phyloP scores from a whole-genome alignment of 2,888 invertebrate species.

The Esperia sulphurella region DNA sequence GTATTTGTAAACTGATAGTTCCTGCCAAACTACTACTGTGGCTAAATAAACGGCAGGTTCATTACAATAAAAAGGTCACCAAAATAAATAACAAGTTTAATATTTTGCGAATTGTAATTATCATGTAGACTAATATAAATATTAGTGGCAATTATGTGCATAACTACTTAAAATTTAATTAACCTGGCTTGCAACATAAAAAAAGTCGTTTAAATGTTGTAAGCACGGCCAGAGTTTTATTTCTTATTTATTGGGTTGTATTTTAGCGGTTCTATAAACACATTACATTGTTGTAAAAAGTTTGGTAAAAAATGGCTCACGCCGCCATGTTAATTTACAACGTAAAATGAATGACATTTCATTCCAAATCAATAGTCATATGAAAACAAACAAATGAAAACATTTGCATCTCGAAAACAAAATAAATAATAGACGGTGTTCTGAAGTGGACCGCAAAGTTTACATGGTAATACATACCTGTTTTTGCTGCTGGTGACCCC shows the following conservation, averaged over 20 bases:
- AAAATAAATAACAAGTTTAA: background rate
- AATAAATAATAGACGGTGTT: no score
- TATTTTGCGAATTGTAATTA: constrained; percentile 8
- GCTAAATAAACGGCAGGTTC: background rate
- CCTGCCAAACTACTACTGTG: no score
- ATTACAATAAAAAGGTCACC: background rate
- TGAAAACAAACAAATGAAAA: no score
- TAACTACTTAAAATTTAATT: constrained; percentile 12
- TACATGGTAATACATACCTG: no score
- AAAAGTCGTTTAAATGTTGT: constrained; percentile 10
- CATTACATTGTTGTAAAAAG: background rate
- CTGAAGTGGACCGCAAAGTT: no score
- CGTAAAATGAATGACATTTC: no score
- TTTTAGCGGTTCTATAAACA: background rate
- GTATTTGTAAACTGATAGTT: no score
- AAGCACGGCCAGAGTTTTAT: constrained; percentile 2
- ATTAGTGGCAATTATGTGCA: constrained; percentile 6
- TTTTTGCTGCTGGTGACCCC: no score
- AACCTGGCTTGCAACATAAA: constrained; percentile 12
- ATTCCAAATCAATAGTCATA: no score
- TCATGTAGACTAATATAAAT: constrained; percentile 7
- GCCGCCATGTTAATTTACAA: no score
- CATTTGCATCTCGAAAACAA: no score
- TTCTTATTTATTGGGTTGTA: constrained; percentile 1
- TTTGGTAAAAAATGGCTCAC: background rate